phyloP scores from a whole-genome alignment of 2,888 invertebrate genomes.

The Drosophila mercatorum region DNA sequence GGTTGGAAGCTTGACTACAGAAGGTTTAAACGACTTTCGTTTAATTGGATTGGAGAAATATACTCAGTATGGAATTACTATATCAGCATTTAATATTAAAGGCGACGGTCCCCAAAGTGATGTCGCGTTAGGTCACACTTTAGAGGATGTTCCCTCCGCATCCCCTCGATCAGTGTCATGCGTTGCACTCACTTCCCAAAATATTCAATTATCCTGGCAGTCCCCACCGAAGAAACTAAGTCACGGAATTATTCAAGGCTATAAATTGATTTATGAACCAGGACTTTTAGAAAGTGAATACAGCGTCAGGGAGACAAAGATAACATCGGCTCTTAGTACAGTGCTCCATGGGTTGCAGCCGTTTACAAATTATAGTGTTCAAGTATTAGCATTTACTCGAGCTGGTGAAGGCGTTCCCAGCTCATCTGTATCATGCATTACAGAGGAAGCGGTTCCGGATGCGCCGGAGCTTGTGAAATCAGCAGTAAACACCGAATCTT shows the following conservation, averaged over 20 bases:
- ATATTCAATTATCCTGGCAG: constrained; percentile 90
- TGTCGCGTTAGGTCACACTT: constrained; percentile 85
- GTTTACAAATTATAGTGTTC: constrained; percentile 88
- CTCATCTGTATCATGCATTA: constrained; percentile 86
- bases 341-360: constrained; percentile 87
- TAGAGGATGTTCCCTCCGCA: constrained; percentile 88
- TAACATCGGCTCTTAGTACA: constrained; percentile 86
- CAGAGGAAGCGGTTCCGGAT: constrained; percentile 87
- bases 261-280: constrained; percentile 90
- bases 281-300: constrained; percentile 82
- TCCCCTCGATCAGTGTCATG: constrained; percentile 89
- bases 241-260: constrained; percentile 90
- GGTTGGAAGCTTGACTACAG: constrained; percentile 85
- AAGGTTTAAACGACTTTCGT: constrained; percentile 87
- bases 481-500: constrained; percentile 86
- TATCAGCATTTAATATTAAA: constrained; percentile 92
- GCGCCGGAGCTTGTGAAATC: constrained; percentile 88
- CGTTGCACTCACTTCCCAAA: constrained; percentile 89
- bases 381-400: constrained; percentile 87
- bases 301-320: constrained; percentile 85
- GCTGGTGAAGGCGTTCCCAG: constrained; percentile 88
- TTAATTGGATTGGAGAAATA: constrained; percentile 90
- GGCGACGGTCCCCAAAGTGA: constrained; percentile 91
- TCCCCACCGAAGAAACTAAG: constrained; percentile 88
- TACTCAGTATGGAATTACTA: constrained; percentile 91